A percentile compares a stretch with the other conserved stretches of the same genome.
phyloP scores from a whole-genome alignment of 2,113 vertebrate genomes.

The Carollia perspicillata region DNA sequence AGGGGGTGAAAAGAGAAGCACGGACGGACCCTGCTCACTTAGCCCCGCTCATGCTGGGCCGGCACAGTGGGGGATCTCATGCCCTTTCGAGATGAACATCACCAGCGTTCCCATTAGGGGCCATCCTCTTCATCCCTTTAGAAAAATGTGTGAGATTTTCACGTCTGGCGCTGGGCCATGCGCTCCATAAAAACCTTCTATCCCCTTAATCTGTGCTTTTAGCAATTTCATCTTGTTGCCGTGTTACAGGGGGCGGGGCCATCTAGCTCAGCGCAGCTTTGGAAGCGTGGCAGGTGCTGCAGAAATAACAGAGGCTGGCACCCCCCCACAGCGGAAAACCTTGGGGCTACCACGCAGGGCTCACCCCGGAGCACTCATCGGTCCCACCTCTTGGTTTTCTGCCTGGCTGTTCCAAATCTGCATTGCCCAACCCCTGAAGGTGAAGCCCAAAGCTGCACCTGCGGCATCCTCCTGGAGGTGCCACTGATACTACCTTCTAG shows the following conservation, averaged over 20 bases:
- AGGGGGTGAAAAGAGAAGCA: neutral
- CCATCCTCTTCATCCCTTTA: neutral
- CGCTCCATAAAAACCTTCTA: neutral
- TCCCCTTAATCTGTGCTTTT: neutral
- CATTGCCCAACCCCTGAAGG: neutral
- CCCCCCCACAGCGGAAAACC: neutral
- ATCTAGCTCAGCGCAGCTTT: neutral
- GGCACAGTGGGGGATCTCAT: neutral
- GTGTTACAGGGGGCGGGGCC: neutral
- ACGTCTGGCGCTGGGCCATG: neutral
- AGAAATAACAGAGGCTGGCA: neutral
- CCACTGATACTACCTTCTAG: neutral
- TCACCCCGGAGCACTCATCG: accelerated
- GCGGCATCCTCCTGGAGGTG: neutral
- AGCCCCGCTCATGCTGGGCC: too few relatives aligned
- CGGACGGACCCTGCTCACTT: neutral
- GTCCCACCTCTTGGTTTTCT: too few relatives aligned
- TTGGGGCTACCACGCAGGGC: neutral
- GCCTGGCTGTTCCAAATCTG: neutral
- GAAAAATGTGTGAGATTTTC: neutral
- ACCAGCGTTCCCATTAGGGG: neutral
- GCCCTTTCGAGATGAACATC: neutral
- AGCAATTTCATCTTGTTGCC: neutral
- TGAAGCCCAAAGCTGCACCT: neutral
- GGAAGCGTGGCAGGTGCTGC: accelerated